These are phyloP conservation scores for Hemicentrotus pulcherrimus DNA, from an alignment of 35 echinoderm and acorn worm genomes.

Conservation along the genomic window DNA sequence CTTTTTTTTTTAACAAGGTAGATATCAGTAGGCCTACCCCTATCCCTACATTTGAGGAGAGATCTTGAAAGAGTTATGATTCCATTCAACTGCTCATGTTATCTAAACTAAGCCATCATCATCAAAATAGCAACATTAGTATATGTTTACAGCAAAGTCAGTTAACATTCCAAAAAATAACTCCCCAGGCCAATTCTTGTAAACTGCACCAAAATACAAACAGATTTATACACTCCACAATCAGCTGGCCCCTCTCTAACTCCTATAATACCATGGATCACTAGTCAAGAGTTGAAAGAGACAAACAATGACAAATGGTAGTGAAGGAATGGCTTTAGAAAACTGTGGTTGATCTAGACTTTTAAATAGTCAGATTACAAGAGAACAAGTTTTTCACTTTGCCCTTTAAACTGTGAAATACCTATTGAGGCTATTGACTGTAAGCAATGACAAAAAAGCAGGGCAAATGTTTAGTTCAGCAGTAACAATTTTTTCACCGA, in stretches of 20 bases:
- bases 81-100: too few species aligned
- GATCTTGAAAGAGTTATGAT: too few species aligned
- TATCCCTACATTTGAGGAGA: too few species aligned
- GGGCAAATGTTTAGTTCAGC: neutral
- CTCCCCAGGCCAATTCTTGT: neutral
- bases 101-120: neutral
- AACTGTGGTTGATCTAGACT: neutral
- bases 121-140: neutral
- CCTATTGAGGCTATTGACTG: neutral
- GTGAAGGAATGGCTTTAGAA: neutral
- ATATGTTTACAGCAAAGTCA: neutral
- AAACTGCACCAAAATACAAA: neutral
- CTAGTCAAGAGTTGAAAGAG: neutral
- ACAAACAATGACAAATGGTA: constrained; percentile 4
- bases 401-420: neutral
- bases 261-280: neutral
- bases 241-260: neutral
- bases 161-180: neutral
- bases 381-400: neutral
- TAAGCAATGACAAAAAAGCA: neutral
- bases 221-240: neutral
- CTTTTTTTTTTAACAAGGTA: too few species aligned
- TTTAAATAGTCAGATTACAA: neutral
- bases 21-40: too few species aligned
- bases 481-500: neutral